Conservation (phyloP, 2,888 invertebrate genomes). For the Campoplex capitator region DNA sequence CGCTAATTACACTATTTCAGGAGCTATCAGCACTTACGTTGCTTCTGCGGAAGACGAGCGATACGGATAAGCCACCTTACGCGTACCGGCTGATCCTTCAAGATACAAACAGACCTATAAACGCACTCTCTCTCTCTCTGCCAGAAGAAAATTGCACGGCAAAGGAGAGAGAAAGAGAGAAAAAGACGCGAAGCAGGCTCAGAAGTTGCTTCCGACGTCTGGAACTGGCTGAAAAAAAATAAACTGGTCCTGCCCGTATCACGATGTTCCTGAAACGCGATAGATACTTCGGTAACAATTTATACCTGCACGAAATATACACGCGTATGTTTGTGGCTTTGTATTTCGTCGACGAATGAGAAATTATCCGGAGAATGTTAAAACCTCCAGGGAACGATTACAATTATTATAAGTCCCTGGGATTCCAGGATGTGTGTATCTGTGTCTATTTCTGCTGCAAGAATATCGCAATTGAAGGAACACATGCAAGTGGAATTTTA, state of each 20-base stretch:
- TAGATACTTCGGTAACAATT: slow-evolving; percentile 40
- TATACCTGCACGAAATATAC: slow-evolving; percentile 24
- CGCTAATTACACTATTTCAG: slow-evolving; percentile 31
- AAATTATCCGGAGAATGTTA: slow-evolving; percentile 52
- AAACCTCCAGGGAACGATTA: slow-evolving; percentile 16
- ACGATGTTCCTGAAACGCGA: slow-evolving; percentile 8
- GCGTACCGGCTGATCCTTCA: background rate
- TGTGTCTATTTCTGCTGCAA: background rate
- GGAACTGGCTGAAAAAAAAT: slow-evolving; percentile 14
- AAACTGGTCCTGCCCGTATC: slow-evolving; percentile 19
- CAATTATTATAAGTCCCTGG: slow-evolving; percentile 17
- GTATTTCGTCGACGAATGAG: slow-evolving; percentile 32
- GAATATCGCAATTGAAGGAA: slow-evolving; percentile 11
- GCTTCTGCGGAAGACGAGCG: slow-evolving; percentile 26
- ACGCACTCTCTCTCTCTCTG: background rate
- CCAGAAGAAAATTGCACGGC: background rate
- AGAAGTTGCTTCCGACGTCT: slow-evolving; percentile 14
- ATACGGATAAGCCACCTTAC: slow-evolving; percentile 52
- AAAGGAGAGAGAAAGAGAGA: background rate
- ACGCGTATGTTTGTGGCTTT: background rate
- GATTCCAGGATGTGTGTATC: background rate
- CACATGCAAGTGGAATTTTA: slow-evolving; percentile 25
- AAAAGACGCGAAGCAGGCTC: background rate
- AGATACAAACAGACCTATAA: background rate
- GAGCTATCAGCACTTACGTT: slow-evolving; percentile 13